These are phyloP conservation scores for Cybosia mesomella DNA, from an alignment of 2,888 invertebrate species.

Conservation along the genomic window DNA sequence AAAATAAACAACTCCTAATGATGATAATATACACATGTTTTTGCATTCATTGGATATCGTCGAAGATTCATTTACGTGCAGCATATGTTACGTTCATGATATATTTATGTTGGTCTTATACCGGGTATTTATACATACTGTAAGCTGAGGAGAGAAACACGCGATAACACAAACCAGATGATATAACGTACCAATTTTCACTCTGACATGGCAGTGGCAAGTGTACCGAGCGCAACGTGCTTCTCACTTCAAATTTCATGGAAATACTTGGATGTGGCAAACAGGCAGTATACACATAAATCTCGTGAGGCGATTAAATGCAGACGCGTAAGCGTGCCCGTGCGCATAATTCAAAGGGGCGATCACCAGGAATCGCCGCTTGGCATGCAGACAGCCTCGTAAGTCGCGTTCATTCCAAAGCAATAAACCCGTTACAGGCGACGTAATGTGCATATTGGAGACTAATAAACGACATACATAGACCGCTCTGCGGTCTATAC, in stretches of 20 bases:
- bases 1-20: conserved; percentile 20
- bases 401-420: conserved; percentile 77
- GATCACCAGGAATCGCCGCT: conserved; percentile 83
- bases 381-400: conserved; percentile 85
- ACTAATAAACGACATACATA: conserved; percentile 59
- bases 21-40: conserved; percentile 21
- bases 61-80: conserved; percentile 23
- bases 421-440: conserved; percentile 83
- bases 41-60: conserved; percentile 21
- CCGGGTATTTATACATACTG: conserved; percentile 23
- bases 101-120: conserved; percentile 21
- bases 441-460: conserved; percentile 78
- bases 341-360: conserved; percentile 85
- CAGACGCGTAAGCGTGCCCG: conserved; percentile 80
- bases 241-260: conserved; percentile 71
- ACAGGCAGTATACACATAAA: conserved; percentile 75
- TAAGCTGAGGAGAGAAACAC: conserved; percentile 30
- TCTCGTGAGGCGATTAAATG: conserved; percentile 78
- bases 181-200: conserved; percentile 25
- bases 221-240: conserved; percentile 35
- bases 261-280: conserved; percentile 75
- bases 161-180: conserved; percentile 40
- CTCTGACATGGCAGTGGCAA: conserved; percentile 32
- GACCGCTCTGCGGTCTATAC: conserved; percentile 38
- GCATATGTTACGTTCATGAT: conserved; percentile 20